A percentile compares a stretch with the other conserved stretches of the same genome.
Conservation (phyloP, 2,797 vertebrate genomes). For the Bufotes viridis region DNA sequence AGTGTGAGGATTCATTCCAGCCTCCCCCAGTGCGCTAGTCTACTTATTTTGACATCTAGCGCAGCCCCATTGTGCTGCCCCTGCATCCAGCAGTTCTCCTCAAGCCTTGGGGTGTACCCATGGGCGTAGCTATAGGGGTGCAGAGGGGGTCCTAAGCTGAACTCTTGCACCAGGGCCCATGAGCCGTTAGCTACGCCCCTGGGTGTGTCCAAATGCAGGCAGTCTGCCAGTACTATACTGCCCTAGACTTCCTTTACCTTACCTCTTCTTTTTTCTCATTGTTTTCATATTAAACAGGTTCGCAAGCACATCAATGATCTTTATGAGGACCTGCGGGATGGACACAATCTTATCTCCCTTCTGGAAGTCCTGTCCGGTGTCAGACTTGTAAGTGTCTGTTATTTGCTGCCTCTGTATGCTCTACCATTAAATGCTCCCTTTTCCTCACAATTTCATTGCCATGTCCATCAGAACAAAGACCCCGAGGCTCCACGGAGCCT, state of each 20-base stretch:
- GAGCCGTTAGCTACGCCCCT: too few relatives aligned
- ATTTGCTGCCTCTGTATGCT: not conserved
- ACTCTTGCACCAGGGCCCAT: too few relatives aligned
- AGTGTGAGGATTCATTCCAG: too few relatives aligned
- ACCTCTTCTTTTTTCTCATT: not conserved
- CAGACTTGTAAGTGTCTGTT: conserved; percentile 83
- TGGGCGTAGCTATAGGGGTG: too few relatives aligned
- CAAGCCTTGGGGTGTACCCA: too few relatives aligned
- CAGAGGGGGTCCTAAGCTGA: too few relatives aligned
- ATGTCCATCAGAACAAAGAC: conserved; percentile 72
- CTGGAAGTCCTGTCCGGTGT: conserved; percentile 89
- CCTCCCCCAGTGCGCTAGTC: too few relatives aligned
- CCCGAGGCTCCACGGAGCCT: conserved; percentile 77
- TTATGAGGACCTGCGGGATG: conserved; percentile 87
- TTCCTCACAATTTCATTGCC: conserved; percentile 66
- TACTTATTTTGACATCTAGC: too few relatives aligned
- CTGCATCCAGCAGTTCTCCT: too few relatives aligned
- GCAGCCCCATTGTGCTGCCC: too few relatives aligned
- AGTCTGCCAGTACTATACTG: too few relatives aligned
- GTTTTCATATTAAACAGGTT: conserved; percentile 75
- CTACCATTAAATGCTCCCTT: not conserved
- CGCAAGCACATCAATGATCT: conserved; percentile 92
- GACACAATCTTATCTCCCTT: conserved; percentile 88
- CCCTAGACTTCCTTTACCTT: not conserved
- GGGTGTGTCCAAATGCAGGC: too few relatives aligned